Base-by-base conservation (phyloP, 2,797 vertebrate species). In the Falco novaeseelandiae region DNA sequence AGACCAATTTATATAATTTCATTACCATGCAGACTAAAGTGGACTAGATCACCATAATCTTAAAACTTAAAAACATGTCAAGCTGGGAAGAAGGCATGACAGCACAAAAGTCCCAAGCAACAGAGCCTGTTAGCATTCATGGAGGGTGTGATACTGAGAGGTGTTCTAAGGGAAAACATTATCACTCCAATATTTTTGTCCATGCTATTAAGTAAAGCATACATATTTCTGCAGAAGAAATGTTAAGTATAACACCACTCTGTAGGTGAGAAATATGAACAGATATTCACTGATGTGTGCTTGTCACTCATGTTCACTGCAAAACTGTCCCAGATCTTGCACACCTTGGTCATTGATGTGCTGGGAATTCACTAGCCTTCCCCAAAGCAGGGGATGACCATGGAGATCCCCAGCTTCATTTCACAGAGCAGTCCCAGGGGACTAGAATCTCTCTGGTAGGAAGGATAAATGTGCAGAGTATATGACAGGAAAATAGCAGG, bases 331-430 rank as follows among this genome's bases (percentile, higher is more conserved):
- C 20, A 34, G 32, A 70, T 38, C 16, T 44, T 42, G 21, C 14
- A 14, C 38, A 57, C 52, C 12, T 55, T 8, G 0, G 11, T 61
- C 40, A n/a, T 6, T 66, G n/a, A 26, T 70, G 25, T 62, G 3
- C 51, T 76, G 48, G 51, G n/a, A 90, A 55, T 79, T 70, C 48
- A 58, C 17, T 48, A 59, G 12, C 13, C 8, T 62, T 49, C 21
- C 29, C 19, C 2, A 1, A 18, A 58, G 23, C 0, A 0, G 21
- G 4, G 5, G 8, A 42, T 69, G 16, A 49, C 17, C 10, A 2
- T 27, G 51, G 25, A 36, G 34, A 6, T 66, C 19, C 32, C 42
- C 30, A n/a, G 46, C 11, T 69, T 76, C n/a, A 36, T 65, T 91
- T 79, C 54, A 62, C 49, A 8, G 3, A 65, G 23, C 51, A 34